These are phyloP conservation scores for Thryonomys swinderianus DNA, from an alignment of 2,113 vertebrate species.

Conservation along the genomic window DNA sequence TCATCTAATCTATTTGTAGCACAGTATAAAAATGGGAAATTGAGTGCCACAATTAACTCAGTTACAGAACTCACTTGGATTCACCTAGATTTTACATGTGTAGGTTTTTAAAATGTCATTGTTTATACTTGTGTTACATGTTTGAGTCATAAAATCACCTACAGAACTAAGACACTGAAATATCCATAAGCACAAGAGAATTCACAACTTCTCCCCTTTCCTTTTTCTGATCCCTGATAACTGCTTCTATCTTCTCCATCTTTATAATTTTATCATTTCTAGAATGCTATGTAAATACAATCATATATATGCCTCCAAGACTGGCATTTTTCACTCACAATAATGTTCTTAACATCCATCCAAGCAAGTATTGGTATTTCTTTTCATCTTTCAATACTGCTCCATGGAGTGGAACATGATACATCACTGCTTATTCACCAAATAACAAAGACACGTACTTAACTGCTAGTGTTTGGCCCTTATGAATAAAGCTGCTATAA, in stretches of 20 bases:
- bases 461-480: background rate
- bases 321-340: background rate
- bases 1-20: background rate
- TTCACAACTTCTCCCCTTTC: background rate
- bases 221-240: background rate
- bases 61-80: background rate
- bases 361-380: background rate
- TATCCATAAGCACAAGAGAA: background rate
- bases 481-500: background rate
- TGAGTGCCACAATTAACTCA: background rate
- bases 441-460: background rate
- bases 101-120: background rate
- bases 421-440: background rate
- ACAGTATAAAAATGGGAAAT: background rate
- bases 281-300: background rate
- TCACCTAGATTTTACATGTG: background rate
- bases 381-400: background rate
- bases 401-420: background rate
- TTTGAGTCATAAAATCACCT: background rate
- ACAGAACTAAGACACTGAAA: background rate
- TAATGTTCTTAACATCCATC: background rate
- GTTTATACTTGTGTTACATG: background rate
- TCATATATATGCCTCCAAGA: background rate
- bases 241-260: background rate
- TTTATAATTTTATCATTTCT: background rate